Base-by-base conservation (phyloP, 2,888 invertebrate genomes). In the Pheosia tremula region DNA sequence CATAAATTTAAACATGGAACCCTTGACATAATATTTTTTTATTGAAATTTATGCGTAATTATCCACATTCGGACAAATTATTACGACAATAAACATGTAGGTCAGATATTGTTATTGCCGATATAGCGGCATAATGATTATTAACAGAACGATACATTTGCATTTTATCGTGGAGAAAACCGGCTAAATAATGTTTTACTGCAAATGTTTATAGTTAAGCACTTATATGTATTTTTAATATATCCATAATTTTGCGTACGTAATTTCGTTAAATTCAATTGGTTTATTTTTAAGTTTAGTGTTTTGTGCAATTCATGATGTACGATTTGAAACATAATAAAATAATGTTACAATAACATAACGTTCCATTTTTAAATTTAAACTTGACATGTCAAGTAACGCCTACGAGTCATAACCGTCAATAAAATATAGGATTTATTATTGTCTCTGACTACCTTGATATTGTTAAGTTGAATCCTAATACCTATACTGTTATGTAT, bases 371-470 rank as follows among this genome's bases (percentile, higher is more conserved):
- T 74, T 67, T 56, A 76, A 71, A 63, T 71, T 67, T 64, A 54
- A 75, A 76, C 57, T 63, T 71, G 66, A 71, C 67, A 71, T 61
- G 62, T 58, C 64, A 64, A 74, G 39, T 50, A 53, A 53, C 53
- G 53, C 66, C 71, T 63, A 74, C 74, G 67, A 66, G 36, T 57
- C 59, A 57, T 53, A 62, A 60, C 55, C 37, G 61, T 66, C 71
- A 65, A 74, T 74, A 71, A 73, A 75, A 70, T 63, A 54, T 13
- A 61, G 53, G 53, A 63, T 74, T 74, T 69, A 71, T 62, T 58
- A 66, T 24, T 24, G 60, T 55, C 55, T 55, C 61, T 50, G 62
- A 54, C 58, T 63, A 61, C 71, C 68, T 75, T 75, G 74, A 62
- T 75, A 63, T 68, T 68, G 67, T 70, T 75, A 55, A n/a, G n/a